Evolutionary conservation across 2,113 vertebrate species (phyloP).

Genomic region (Pionites leucogaster): DNA sequence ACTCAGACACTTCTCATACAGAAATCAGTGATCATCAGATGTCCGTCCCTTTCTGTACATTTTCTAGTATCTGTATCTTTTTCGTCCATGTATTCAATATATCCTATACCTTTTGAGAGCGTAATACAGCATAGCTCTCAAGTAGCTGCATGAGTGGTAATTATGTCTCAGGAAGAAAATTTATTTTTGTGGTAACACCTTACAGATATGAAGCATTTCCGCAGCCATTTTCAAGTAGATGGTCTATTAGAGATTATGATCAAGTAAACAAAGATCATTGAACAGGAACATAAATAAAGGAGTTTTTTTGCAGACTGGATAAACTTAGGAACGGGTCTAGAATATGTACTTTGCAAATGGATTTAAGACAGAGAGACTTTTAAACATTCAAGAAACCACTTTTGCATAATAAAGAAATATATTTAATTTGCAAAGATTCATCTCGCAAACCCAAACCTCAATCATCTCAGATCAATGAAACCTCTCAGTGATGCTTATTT

Average conservation of each 20-base stretch:
- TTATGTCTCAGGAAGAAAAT: neutral
- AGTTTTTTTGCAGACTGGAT: neutral
- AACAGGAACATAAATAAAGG: neutral
- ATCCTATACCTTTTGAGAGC: neutral
- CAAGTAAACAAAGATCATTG: neutral
- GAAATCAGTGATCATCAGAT: neutral
- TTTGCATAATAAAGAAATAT: neutral
- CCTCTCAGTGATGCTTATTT: neutral
- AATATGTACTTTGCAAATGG: neutral
- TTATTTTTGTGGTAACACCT: neutral
- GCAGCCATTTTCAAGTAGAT: neutral
- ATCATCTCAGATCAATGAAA: neutral
- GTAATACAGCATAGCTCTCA: neutral
- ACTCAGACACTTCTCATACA: neutral
- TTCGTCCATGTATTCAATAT: neutral
- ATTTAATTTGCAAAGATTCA: neutral
- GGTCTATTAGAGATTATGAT: neutral
- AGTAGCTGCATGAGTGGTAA: neutral
- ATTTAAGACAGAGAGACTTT: neutral
- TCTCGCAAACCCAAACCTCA: neutral
- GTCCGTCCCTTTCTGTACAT: neutral
- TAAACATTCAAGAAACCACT: neutral
- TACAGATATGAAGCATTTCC: neutral
- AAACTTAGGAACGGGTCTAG: neutral
- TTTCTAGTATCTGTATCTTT: neutral